Conservation (phyloP, 2,888 invertebrate species). For the Steinernema hermaphroditum region DNA sequence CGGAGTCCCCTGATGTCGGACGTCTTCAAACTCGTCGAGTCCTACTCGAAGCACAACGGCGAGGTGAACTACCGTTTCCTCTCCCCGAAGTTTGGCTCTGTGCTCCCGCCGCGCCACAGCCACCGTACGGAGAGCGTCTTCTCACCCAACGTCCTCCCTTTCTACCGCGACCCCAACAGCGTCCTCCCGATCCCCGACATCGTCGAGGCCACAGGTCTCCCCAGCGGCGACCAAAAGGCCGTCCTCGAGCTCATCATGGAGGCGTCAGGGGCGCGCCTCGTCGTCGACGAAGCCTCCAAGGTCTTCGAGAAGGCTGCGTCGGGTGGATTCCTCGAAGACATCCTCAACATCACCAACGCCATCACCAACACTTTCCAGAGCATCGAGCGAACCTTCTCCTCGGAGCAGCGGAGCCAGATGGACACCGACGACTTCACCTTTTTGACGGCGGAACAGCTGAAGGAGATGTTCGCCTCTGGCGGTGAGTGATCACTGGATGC, state of each 20-base stretch:
- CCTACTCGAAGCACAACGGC: slow-evolving; percentile 46
- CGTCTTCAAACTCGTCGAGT: slow-evolving; percentile 48
- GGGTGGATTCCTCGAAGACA: slow-evolving; percentile 45
- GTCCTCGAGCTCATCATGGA: slow-evolving; percentile 56
- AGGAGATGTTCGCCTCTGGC: slow-evolving; percentile 48
- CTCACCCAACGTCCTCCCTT: slow-evolving; percentile 52
- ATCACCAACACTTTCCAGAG: slow-evolving; percentile 43
- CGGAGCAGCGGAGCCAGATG: slow-evolving; percentile 39
- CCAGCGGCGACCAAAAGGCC: slow-evolving; percentile 41
- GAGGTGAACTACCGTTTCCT: slow-evolving; percentile 49
- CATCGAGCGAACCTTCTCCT: slow-evolving; percentile 39
- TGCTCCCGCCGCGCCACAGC: slow-evolving; percentile 44
- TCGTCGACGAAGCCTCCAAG: slow-evolving; percentile 52
- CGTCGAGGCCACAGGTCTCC: slow-evolving; percentile 47
- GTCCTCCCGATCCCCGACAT: slow-evolving; percentile 46
- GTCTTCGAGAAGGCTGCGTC: slow-evolving; percentile 31
- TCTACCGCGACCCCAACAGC: slow-evolving; percentile 51
- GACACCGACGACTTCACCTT: slow-evolving; percentile 45
- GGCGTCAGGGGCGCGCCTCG: slow-evolving; percentile 47
- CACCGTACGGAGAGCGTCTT: slow-evolving; percentile 38
- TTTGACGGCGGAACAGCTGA: slow-evolving; percentile 48
- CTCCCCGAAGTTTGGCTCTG: slow-evolving; percentile 52
- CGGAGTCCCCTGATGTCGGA: slow-evolving; percentile 36
- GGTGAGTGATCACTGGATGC: slow-evolving; percentile 35
- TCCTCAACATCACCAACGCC: slow-evolving; percentile 44